A percentile compares a stretch with the other conserved stretches of the same genome.
phyloP scores from a whole-genome alignment of 2,797 vertebrate genomes.

The Gadopsis bispinosus region DNA sequence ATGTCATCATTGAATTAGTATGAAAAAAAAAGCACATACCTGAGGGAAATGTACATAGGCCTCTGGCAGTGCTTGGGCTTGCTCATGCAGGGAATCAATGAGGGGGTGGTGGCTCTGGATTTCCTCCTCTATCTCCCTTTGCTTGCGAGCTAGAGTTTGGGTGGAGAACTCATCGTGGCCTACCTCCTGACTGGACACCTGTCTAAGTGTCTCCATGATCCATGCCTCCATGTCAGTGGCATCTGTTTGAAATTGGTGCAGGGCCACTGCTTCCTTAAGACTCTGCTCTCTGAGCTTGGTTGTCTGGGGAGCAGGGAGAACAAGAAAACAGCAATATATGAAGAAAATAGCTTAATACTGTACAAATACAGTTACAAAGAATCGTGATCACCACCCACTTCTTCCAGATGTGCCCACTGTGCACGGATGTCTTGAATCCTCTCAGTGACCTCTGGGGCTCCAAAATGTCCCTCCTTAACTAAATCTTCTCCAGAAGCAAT shows the following conservation, averaged over 20 bases:
- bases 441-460: slow-evolving; percentile 85
- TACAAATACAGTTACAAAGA: slow-evolving; percentile 14
- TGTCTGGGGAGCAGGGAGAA: slow-evolving; percentile 64
- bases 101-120: slow-evolving; percentile 89
- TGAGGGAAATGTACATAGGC: slow-evolving; percentile 78
- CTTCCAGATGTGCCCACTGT: slow-evolving; percentile 87
- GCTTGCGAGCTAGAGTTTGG: slow-evolving; percentile 91
- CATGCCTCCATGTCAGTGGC: slow-evolving; percentile 93
- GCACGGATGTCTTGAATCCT: slow-evolving; percentile 85
- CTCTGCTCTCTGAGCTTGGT: slow-evolving; percentile 85
- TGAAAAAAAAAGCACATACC: slow-evolving; percentile 63
- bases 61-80: slow-evolving; percentile 84
- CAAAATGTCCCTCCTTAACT: slow-evolving; percentile 88
- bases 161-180: slow-evolving; percentile 96
- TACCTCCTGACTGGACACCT: slow-evolving; percentile 91
- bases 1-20: slow-evolving; percentile 20
- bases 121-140: slow-evolving; percentile 94
- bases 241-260: slow-evolving; percentile 94
- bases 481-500: slow-evolving; percentile 88
- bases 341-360: neutral
- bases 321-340: neutral
- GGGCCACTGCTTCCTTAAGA: slow-evolving; percentile 88
- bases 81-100: slow-evolving; percentile 90
- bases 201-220: slow-evolving; percentile 89
- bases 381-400: slow-evolving; percentile 75